These are phyloP conservation scores for Enhydra lutris DNA, from an alignment of 2,113 vertebrate genomes.

Conservation along the genomic window DNA sequence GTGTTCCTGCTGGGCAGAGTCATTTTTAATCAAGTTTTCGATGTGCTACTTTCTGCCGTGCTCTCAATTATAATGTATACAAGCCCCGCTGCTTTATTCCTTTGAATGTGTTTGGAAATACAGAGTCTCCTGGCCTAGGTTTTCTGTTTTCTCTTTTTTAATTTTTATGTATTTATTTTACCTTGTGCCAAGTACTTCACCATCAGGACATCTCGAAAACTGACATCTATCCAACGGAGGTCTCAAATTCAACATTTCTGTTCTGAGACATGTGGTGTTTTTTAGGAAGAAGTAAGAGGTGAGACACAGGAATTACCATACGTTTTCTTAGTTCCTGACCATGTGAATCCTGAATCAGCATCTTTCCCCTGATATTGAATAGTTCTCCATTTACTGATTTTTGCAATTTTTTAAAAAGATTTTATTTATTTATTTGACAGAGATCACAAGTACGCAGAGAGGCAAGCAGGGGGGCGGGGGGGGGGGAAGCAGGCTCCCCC, in stretches of 20 bases:
- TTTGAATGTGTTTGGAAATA: conserved; percentile 36
- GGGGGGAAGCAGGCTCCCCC: too few relatives aligned
- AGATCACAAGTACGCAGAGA: too few relatives aligned
- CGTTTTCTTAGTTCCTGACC: background rate
- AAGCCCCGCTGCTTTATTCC: conserved; percentile 49
- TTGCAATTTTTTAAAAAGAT: background rate
- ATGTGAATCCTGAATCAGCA: background rate
- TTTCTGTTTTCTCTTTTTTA: conserved; percentile 42
- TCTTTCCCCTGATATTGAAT: background rate
- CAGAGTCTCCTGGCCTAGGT: background rate
- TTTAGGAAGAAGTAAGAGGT: background rate
- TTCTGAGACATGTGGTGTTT: background rate
- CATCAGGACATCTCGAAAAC: background rate
- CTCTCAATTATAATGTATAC: conserved; percentile 28
- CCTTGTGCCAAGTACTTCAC: conserved; percentile 51
- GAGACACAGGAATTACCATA: background rate
- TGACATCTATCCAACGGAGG: background rate
- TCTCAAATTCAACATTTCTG: conserved; percentile 47
- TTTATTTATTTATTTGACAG: too few relatives aligned
- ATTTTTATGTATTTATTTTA: background rate
- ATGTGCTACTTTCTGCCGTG: background rate
- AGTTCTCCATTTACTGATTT: background rate
- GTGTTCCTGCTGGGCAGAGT: background rate
- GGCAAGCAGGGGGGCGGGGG: too few relatives aligned
- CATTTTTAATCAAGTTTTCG: conserved; percentile 45